These are phyloP conservation scores for Meloe dianella DNA, from an alignment of 2,888 invertebrate species.

Conservation along the genomic window DNA sequence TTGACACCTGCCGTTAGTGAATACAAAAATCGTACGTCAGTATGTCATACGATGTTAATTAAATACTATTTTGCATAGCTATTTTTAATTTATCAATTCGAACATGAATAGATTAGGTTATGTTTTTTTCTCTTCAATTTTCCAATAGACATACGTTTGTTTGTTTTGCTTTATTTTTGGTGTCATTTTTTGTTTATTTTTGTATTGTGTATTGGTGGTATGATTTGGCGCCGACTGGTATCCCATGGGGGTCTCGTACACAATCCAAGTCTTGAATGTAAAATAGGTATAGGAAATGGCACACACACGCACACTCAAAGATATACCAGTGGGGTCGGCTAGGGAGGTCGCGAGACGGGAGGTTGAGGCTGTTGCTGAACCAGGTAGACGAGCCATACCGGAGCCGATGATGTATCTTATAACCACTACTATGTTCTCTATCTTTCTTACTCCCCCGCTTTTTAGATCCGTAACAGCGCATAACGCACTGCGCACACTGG, in stretches of 20 bases:
- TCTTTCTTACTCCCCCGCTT: conserved; percentile 52
- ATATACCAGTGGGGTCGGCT: conserved; percentile 28
- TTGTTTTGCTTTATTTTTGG: not conserved
- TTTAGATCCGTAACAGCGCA: conserved; percentile 49
- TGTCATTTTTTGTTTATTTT: conserved; percentile 21
- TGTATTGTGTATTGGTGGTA: conserved; percentile 17
- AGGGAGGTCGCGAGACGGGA: conserved; percentile 45
- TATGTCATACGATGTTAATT: conserved; percentile 3
- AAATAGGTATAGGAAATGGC: conserved; percentile 49
- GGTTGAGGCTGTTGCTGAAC: conserved; percentile 41
- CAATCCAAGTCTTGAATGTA: conserved; percentile 43
- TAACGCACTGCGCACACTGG: conserved; percentile 52
- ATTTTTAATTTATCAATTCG: too few species aligned
- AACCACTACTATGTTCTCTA: conserved; percentile 39
- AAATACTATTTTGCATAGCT: not conserved
- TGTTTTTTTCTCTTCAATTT: not conserved
- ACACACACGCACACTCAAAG: conserved; percentile 33
- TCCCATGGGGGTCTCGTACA: conserved; percentile 30
- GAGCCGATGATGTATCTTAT: conserved; percentile 41
- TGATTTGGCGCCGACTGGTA: conserved; percentile 28
- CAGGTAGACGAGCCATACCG: conserved; percentile 37
- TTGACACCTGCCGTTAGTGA: conserved; percentile 4
- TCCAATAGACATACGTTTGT: not conserved
- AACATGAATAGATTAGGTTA: too few species aligned
- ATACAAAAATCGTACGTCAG: conserved; percentile 11